These are phyloP conservation scores for Cyprinodon tularosa DNA, from an alignment of 2,113 vertebrate genomes.

Conservation along the genomic window DNA sequence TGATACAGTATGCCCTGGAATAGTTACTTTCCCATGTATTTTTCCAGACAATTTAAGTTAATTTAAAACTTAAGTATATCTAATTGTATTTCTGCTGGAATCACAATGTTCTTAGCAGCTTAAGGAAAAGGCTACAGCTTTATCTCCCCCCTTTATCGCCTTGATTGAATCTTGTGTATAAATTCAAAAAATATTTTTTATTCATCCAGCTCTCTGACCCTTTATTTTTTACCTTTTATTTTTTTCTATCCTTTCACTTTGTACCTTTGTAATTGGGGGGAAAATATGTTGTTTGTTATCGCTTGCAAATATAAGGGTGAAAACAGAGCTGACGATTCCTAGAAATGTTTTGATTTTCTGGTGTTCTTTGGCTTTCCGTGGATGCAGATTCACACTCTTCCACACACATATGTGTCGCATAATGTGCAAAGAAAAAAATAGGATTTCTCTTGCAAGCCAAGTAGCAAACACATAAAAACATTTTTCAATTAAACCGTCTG, in stretches of 20 bases:
- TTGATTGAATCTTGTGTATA: neutral
- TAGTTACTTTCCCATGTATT: no score
- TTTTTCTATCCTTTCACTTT: no score
- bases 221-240: neutral
- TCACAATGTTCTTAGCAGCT: no score
- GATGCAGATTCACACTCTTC: neutral
- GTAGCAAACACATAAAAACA: neutral
- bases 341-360: neutral
- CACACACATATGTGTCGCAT: neutral
- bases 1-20: no score
- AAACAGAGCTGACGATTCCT: neutral
- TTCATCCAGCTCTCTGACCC: neutral
- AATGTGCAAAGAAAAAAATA: neutral
- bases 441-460: neutral
- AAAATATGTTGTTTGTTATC: neutral
- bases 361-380: neutral
- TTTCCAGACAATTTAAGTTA: no score
- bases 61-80: no score
- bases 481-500: neutral
- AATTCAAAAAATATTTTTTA: neutral
- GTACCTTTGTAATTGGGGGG: neutral
- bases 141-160: no score
- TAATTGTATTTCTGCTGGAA: no score
- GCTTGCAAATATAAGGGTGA: neutral
- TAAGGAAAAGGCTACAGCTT: no score